A percentile compares a stretch with the other conserved stretches of the same genome.
These are phyloP conservation scores for Thamnaconus septentrionalis DNA, from an alignment of 2,113 vertebrate genomes.

Conservation along the genomic window DNA sequence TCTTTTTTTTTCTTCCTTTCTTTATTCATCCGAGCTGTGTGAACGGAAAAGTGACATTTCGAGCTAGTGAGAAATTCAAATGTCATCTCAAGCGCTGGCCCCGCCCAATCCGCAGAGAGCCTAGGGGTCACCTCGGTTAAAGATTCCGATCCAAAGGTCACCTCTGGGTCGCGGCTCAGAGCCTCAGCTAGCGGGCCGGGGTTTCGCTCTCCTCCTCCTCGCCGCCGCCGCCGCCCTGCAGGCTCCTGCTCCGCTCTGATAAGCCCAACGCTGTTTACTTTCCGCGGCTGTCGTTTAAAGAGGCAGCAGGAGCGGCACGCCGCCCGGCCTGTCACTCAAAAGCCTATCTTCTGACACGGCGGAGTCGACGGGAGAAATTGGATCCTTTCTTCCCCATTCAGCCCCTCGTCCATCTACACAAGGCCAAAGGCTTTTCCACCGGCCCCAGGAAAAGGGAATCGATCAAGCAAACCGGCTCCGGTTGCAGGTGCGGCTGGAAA, in stretches of 20 bases:
- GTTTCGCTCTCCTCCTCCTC: conserved; percentile 31
- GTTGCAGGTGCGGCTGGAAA: conserved; percentile 44
- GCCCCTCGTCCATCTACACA: conserved; percentile 60
- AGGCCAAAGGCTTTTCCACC: conserved; percentile 45
- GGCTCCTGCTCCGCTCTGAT: conserved; percentile 69
- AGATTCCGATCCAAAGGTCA: conserved; percentile 62
- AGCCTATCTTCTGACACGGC: conserved; percentile 69
- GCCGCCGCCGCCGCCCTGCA: conserved; percentile 52
- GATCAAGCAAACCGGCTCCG: conserved; percentile 55
- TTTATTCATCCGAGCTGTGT: neutral
- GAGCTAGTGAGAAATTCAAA: conserved; percentile 29
- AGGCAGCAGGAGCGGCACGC: conserved; percentile 60
- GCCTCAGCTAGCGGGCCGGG: conserved; percentile 34
- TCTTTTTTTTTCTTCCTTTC: neutral
- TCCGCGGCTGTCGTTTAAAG: conserved; percentile 55
- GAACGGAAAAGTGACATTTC: conserved; percentile 37
- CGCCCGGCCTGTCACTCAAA: conserved; percentile 70
- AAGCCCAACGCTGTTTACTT: conserved; percentile 73
- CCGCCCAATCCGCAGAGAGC: conserved; percentile 10
- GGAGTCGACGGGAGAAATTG: conserved; percentile 65
- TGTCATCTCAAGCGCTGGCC: conserved; percentile 4
- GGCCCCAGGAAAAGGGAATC: conserved; percentile 50
- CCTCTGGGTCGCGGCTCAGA: conserved; percentile 27
- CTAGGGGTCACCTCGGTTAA: conserved; percentile 19
- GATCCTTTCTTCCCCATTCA: conserved; percentile 69